Evolutionary conservation across 2,797 vertebrate species (phyloP).

Genomic region (Synanceia verrucosa): DNA sequence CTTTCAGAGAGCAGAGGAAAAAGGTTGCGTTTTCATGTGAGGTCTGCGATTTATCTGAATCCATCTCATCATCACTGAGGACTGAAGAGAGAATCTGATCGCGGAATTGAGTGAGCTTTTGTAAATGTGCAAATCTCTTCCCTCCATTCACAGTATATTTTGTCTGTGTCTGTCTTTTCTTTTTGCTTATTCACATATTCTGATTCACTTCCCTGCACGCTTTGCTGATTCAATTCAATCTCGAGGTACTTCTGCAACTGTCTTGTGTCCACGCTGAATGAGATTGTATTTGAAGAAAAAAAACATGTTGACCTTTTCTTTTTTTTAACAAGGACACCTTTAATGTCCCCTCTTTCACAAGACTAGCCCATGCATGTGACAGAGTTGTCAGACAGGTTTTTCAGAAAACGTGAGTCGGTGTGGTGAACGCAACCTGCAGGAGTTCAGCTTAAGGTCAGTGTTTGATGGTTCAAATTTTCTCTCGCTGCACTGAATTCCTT

Average conservation of each 20-base stretch:
- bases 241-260: conserved; percentile 11
- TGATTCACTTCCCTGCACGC: conserved; percentile 17
- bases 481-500: conserved; percentile 10
- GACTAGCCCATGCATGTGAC: conserved; percentile 29
- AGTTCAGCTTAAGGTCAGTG: conserved; percentile 14
- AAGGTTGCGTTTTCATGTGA: conserved; percentile 44
- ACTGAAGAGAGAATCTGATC: conserved; percentile 34
- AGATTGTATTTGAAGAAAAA: conserved; percentile 26
- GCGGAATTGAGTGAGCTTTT: conserved; percentile 45
- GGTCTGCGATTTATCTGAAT: conserved; percentile 57
- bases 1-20: conserved; percentile 43
- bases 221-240: conserved; percentile 50
- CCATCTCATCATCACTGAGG: conserved; percentile 37
- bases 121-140: conserved; percentile 36
- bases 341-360: conserved; percentile 43
- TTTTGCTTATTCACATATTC: conserved; percentile 37
- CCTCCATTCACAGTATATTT: conserved; percentile 14
- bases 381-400: conserved; percentile 31
- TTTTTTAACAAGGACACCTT: conserved; percentile 43
- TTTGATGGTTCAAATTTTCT: conserved; percentile 27
- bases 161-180: conserved; percentile 33
- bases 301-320: conserved; percentile 22
- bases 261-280: conserved; percentile 26
- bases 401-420: conserved; percentile 28
- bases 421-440: conserved; percentile 26